A percentile compares a stretch with the other conserved stretches of the same genome.
Conservation (phyloP, 2,888 invertebrate genomes). For the Coecobrya sp. region DNA sequence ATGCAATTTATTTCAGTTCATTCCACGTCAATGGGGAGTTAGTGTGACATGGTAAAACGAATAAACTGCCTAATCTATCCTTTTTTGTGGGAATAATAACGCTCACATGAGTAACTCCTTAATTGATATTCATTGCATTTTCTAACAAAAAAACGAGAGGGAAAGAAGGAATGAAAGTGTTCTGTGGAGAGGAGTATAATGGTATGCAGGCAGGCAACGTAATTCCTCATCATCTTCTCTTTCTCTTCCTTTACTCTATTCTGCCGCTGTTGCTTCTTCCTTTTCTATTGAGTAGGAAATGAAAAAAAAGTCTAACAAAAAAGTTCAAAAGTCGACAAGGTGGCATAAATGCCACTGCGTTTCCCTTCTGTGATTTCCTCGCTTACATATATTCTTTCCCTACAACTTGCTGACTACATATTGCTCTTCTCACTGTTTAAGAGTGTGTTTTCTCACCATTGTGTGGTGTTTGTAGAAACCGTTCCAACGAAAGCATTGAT, state of each 20-base stretch:
- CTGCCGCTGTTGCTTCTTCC: background rate
- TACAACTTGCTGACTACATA: background rate
- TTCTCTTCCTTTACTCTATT: background rate
- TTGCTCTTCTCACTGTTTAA: background rate
- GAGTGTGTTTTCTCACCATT: constrained; percentile 5
- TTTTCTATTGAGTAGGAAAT: background rate
- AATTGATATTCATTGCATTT: constrained; percentile 71
- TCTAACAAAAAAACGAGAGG: background rate
- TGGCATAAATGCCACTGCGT: background rate
- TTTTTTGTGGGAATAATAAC: constrained; percentile 40
- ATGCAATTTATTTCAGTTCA: constrained; percentile 46
- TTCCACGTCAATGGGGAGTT: constrained; percentile 43
- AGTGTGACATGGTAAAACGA: constrained; percentile 40
- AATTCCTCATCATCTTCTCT: background rate
- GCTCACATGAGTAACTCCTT: constrained; percentile 56
- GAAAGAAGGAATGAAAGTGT: background rate
- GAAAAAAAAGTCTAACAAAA: constrained; percentile 8
- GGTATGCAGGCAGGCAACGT: background rate
- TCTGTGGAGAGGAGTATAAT: background rate
- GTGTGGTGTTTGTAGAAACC: constrained; percentile 14
- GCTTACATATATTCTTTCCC: background rate
- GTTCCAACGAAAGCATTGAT: background rate
- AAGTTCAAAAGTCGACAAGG: constrained; percentile 52
- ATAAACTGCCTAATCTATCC: background rate
- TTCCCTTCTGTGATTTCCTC: constrained; percentile 15